phyloP scores from a whole-genome alignment of 2,888 invertebrate genomes.

The Glyphotaelius pellucidus region DNA sequence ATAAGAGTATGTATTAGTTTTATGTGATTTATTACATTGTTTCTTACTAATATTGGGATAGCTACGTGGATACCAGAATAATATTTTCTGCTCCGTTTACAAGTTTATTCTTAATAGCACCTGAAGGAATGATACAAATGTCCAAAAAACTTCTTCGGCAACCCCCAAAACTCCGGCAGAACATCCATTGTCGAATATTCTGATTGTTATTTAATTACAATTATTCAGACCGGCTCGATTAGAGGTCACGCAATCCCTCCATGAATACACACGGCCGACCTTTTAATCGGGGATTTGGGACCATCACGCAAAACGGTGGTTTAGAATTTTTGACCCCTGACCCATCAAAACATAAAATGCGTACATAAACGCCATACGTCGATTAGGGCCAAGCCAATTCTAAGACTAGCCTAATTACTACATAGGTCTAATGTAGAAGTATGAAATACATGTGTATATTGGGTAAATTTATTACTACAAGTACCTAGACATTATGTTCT shows the following conservation, averaged over 20 bases:
- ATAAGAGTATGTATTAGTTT: too few relatives aligned
- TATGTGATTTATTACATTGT: too few relatives aligned
- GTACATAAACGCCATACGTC: slow-evolving; percentile 32
- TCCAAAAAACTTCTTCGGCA: background rate
- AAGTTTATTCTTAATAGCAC: too few relatives aligned
- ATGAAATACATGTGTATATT: background rate
- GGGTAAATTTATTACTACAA: background rate
- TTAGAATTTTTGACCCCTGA: slow-evolving; percentile 54
- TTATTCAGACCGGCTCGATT: slow-evolving; percentile 17
- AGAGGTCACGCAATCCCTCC: background rate
- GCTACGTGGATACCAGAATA: too few relatives aligned
- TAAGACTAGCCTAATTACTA: slow-evolving; percentile 33
- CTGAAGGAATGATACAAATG: background rate
- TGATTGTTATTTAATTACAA: slow-evolving; percentile 43
- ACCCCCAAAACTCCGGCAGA: background rate
- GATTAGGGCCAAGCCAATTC: slow-evolving; percentile 22
- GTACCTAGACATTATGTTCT: background rate
- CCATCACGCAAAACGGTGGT: slow-evolving; percentile 47
- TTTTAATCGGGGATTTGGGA: slow-evolving; percentile 52
- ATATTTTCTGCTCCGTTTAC: too few relatives aligned
- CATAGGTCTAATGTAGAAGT: background rate
- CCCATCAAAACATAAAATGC: slow-evolving; percentile 51
- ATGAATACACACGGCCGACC: slow-evolving; percentile 44
- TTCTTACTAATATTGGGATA: too few relatives aligned
- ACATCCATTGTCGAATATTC: slow-evolving; percentile 37